Conservation (phyloP, 2,797 vertebrate species). For the Oreochromis mossambicus region DNA sequence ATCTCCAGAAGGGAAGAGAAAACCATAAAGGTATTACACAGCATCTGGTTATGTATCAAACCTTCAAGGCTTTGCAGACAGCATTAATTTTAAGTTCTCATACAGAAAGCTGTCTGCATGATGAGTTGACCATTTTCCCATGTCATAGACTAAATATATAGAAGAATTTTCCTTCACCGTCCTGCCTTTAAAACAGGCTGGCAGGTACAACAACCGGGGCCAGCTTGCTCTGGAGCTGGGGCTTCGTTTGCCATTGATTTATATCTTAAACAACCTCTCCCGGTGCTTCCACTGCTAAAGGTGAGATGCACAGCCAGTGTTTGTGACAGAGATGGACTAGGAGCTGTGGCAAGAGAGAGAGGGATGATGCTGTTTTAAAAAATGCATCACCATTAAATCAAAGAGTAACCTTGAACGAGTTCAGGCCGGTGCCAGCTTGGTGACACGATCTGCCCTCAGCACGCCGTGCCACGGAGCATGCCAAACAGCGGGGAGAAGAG, state of each 20-base stretch:
- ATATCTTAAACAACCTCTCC: slow-evolving; percentile 67
- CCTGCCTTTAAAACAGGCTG: slow-evolving; percentile 47
- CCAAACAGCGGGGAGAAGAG: slow-evolving; percentile 31
- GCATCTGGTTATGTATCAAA: slow-evolving; percentile 5
- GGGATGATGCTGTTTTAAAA: slow-evolving; percentile 65
- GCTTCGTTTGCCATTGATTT: slow-evolving; percentile 67
- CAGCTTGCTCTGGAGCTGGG: slow-evolving; percentile 6
- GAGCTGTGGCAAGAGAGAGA: slow-evolving; percentile 46
- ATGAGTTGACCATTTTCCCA: slow-evolving; percentile 16
- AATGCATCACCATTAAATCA: slow-evolving; percentile 75
- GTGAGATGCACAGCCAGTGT: slow-evolving; percentile 62
- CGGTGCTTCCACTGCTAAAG: slow-evolving; percentile 60
- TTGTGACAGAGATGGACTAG: slow-evolving; percentile 74
- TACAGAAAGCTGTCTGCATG: slow-evolving; percentile 24
- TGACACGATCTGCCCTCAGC: slow-evolving; percentile 53
- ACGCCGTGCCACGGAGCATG: slow-evolving; percentile 41
- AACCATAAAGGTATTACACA: not conserved
- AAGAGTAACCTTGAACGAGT: slow-evolving; percentile 71
- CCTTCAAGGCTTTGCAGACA: slow-evolving; percentile 11
- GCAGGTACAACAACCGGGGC: slow-evolving; percentile 56
- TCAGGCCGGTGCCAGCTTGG: slow-evolving; percentile 54
- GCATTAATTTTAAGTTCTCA: slow-evolving; percentile 13
- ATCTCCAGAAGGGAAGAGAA: not conserved
- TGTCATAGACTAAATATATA: slow-evolving; percentile 46
- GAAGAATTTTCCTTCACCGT: slow-evolving; percentile 32